phyloP scores from a whole-genome alignment of 2,113 vertebrate genomes.

The Engraulis encrasicolus region DNA sequence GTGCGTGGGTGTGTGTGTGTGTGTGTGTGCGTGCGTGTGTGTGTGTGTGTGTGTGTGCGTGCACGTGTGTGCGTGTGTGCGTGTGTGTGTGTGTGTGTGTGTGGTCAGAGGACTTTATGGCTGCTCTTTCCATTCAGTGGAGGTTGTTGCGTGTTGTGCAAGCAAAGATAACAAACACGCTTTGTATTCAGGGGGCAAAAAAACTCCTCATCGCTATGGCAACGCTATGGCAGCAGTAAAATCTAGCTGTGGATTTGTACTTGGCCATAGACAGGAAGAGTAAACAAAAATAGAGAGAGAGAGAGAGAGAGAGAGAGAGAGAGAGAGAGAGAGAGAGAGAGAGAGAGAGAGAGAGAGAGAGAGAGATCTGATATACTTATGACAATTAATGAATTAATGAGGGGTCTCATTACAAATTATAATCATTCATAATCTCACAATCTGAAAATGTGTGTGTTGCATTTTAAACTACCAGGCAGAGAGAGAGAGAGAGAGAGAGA shows the following conservation, averaged over 20 bases:
- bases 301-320: not conserved
- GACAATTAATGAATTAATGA: too few species aligned
- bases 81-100: not conserved
- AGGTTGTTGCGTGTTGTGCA: not conserved
- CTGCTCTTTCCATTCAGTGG: not conserved
- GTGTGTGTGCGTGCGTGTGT: too few species aligned
- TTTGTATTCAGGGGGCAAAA: not conserved
- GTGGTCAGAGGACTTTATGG: not conserved
- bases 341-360: not conserved
- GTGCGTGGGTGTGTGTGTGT: too few species aligned
- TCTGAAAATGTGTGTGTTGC: not conserved
- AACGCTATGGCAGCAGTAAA: not conserved
- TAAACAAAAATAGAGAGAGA: not conserved
- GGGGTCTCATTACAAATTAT: too few species aligned
- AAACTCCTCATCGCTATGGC: not conserved
- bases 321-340: not conserved
- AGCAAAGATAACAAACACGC: slow-evolving; percentile 3
- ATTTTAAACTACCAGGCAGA: too few species aligned
- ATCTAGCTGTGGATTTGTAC: not conserved
- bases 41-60: not conserved
- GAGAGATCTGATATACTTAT: too few species aligned
- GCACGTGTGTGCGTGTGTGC: not conserved
- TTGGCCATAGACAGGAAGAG: not conserved
- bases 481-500: not conserved
- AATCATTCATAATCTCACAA: too few species aligned